These are phyloP conservation scores for Paratrypauchen microcephalus DNA, from an alignment of 2,797 vertebrate species.

Conservation along the genomic window DNA sequence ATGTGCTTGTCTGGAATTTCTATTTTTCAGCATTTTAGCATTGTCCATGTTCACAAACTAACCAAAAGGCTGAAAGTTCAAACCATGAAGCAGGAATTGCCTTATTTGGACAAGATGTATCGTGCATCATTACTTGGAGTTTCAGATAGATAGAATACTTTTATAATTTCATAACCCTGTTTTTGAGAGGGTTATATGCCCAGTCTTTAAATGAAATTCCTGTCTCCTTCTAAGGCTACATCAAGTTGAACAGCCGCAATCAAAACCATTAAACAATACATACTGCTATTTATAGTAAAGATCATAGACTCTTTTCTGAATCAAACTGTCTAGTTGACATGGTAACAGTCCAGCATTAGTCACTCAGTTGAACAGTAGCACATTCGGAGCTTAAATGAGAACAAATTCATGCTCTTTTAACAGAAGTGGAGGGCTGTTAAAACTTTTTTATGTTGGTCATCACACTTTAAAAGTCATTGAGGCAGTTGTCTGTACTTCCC, in stretches of 20 bases:
- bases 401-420: background rate
- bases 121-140: background rate
- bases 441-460: constrained; percentile 5
- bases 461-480: constrained; percentile 10
- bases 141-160: too few relatives aligned
- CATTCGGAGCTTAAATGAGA: background rate
- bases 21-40: background rate
- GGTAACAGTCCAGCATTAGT: background rate
- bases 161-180: too few relatives aligned
- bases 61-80: background rate
- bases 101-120: background rate
- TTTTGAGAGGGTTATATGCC: too few relatives aligned
- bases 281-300: background rate
- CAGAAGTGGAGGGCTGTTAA: background rate
- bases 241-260: too few relatives aligned
- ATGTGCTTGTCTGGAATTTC: background rate
- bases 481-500: constrained; percentile 1
- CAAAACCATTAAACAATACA: too few relatives aligned
- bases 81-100: background rate
- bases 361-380: background rate
- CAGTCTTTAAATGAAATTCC: background rate
- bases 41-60: background rate
- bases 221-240: background rate
- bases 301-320: background rate
- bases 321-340: background rate